These are phyloP conservation scores for Potamilus streckersoni DNA, from an alignment of 1,140 invertebrate species.

Conservation along the genomic window DNA sequence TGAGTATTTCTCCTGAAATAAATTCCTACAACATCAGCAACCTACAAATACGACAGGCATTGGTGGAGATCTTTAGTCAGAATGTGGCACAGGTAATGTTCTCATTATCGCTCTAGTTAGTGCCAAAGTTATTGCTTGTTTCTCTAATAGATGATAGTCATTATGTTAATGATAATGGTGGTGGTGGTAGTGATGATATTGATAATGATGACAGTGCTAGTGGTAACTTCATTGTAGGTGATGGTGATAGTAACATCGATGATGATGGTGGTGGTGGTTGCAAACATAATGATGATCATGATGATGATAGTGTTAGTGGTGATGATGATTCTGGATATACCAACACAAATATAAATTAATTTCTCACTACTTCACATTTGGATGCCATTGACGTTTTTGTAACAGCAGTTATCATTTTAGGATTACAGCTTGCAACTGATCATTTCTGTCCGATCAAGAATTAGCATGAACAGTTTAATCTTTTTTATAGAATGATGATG, in stretches of 20 bases:
- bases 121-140: too few species aligned
- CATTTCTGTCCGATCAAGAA: too few species aligned
- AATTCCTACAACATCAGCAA: slow-evolving; percentile 26
- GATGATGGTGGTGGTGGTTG: neutral
- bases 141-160: neutral
- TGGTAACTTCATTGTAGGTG: neutral
- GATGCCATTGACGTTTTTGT: too few species aligned
- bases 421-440: too few species aligned
- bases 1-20: slow-evolving; percentile 24
- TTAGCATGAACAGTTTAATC: too few species aligned
- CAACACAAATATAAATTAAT: too few species aligned
- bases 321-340: too few species aligned
- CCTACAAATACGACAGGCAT: slow-evolving; percentile 24
- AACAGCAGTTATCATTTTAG: too few species aligned
- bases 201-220: neutral
- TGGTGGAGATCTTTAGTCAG: slow-evolving; percentile 30
- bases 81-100: slow-evolving; percentile 29
- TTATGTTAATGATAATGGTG: slow-evolving; percentile 12
- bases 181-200: slow-evolving; percentile 14
- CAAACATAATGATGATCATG: neutral
- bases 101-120: too few species aligned
- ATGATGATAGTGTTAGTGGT: neutral
- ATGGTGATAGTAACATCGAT: neutral
- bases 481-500: too few species aligned
- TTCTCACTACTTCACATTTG: too few species aligned